phyloP scores from a whole-genome alignment of 1,140 invertebrate species.

The Anastrepha ludens region DNA sequence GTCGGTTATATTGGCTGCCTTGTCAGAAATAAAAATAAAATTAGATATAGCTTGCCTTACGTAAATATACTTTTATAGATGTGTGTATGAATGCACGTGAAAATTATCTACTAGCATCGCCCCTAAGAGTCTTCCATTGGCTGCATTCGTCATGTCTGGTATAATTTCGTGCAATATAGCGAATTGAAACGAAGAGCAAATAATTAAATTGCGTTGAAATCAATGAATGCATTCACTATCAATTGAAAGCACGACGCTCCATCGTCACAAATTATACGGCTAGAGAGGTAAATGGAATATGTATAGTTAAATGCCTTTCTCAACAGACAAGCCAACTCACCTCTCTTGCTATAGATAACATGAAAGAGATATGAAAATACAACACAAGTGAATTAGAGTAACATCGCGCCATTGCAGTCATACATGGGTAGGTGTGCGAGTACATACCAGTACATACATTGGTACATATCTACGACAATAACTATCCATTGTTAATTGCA shows the following conservation, averaged over 20 bases:
- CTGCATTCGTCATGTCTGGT: not conserved
- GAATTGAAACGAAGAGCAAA: not conserved
- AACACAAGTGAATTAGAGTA: not conserved
- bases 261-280: not conserved
- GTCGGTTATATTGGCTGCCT: no score
- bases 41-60: no score
- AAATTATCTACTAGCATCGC: no score
- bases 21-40: no score
- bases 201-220: constrained; percentile 22
- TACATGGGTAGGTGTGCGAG: no score
- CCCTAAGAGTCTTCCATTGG: no score
- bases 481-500: constrained; percentile 28
- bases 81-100: no score
- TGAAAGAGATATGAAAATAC: not conserved
- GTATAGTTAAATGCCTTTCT: not conserved
- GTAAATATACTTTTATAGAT: no score
- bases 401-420: not conserved
- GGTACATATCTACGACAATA: not conserved
- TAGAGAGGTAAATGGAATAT: not conserved
- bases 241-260: not conserved
- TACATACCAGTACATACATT: no score
- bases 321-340: not conserved
- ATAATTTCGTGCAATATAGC: not conserved
- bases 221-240: not conserved
- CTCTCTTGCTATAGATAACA: not conserved